Evolutionary conservation across 2,888 invertebrate species (phyloP).

Genomic region (Acrobeloides nanus): DNA sequence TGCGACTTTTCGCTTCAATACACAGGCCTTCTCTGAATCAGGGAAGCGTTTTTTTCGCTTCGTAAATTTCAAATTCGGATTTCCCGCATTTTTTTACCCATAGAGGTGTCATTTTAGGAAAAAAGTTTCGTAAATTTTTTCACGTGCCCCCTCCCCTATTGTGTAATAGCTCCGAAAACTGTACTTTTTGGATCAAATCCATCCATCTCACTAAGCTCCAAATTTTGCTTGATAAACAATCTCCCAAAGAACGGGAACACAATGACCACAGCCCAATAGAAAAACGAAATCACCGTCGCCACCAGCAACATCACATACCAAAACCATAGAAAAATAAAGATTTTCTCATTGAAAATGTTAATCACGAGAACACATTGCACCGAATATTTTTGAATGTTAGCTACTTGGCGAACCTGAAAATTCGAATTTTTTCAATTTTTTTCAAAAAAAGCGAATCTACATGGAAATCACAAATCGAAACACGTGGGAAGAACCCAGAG

Average conservation of each 20-base stretch:
- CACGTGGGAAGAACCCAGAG: conserved; percentile 23
- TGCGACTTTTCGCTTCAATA: no score
- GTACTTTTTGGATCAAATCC: conserved; percentile 23
- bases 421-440: conserved; percentile 10
- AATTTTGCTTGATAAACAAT: conserved; percentile 43
- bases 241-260: conserved; percentile 45
- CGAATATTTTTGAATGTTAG: conserved; percentile 52
- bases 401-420: conserved; percentile 46
- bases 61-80: no score
- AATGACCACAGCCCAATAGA: conserved; percentile 44
- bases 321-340: conserved; percentile 51
- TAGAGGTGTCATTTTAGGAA: no score
- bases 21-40: no score
- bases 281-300: conserved; percentile 35
- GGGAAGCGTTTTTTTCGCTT: no score
- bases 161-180: no score
- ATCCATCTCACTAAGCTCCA: conserved; percentile 37
- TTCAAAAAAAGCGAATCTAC: conserved; percentile 6
- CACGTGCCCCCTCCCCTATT: no score
- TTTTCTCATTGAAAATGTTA: conserved; percentile 53
- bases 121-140: no score
- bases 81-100: no score
- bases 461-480: conserved; percentile 50
- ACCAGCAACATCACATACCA: conserved; percentile 44
- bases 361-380: conserved; percentile 53